These are phyloP conservation scores for Mesorhabditis sp. DNA, from an alignment of 2,888 invertebrate genomes.

Conservation along the genomic window DNA sequence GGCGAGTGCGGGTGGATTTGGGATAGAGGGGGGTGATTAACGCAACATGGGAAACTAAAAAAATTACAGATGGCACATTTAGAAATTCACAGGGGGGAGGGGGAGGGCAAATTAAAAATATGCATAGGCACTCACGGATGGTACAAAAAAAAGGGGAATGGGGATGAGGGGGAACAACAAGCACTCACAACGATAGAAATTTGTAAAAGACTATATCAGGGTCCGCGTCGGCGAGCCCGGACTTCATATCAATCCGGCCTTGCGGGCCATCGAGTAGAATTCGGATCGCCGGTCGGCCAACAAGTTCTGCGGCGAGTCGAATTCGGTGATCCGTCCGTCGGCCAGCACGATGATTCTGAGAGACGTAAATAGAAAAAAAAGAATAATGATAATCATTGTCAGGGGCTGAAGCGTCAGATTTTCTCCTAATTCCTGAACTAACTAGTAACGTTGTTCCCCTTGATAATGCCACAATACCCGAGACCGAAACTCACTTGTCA, in stretches of 20 bases:
- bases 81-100: no score
- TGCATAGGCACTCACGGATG: no score
- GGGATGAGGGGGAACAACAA: no score
- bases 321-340: slow-evolving; percentile 59
- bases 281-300: slow-evolving; percentile 54
- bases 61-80: no score
- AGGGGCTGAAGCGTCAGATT: not conserved
- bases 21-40: no score
- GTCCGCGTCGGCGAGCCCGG: no score
- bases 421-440: not conserved
- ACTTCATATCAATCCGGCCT: slow-evolving; percentile 40
- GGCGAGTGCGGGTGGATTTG: no score
- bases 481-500: slow-evolving; percentile 60
- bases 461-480: slow-evolving; percentile 49
- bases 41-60: no score
- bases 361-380: slow-evolving; percentile 7
- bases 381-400: not conserved
- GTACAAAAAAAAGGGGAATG: no score
- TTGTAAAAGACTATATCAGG: no score
- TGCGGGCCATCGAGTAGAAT: slow-evolving; percentile 60
- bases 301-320: slow-evolving; percentile 58
- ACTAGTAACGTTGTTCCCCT: not conserved
- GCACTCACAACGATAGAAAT: no score
- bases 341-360: slow-evolving; percentile 61
- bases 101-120: no score